Conservation (phyloP, 2,797 vertebrate genomes). For the Eremophila alpestris region DNA sequence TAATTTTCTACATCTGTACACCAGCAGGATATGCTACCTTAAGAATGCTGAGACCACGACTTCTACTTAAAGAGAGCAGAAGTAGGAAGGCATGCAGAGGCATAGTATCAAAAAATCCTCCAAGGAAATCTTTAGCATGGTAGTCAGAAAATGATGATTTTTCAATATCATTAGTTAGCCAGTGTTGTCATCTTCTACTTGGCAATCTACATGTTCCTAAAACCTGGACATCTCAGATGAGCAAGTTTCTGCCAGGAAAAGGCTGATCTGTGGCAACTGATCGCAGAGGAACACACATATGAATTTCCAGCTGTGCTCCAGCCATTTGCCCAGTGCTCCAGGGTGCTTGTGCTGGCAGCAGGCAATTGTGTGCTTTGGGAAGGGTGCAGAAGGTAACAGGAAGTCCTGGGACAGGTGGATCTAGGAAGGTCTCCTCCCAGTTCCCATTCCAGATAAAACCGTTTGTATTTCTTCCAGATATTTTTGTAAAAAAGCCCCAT, state of each 20-base stretch:
- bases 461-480: background rate
- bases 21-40: background rate
- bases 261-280: background rate
- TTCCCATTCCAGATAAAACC: background rate
- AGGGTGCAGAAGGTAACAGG: background rate
- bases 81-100: background rate
- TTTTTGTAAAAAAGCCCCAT: accelerated
- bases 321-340: background rate
- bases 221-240: background rate
- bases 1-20: background rate
- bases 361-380: background rate
- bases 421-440: background rate
- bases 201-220: background rate
- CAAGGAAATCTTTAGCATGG: background rate
- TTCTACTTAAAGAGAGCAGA: background rate
- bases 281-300: background rate
- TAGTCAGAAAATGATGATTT: background rate
- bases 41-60: background rate
- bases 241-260: background rate
- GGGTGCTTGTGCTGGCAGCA: background rate
- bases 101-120: background rate
- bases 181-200: background rate
- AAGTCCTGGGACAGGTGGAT: background rate
- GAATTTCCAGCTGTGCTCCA: background rate
- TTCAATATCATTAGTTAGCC: background rate